Evolutionary conservation across 2,888 invertebrate species (phyloP), one percentile per base, ranked within the genome.

Genomic region (Leptarthrus brevirostris): DNA sequence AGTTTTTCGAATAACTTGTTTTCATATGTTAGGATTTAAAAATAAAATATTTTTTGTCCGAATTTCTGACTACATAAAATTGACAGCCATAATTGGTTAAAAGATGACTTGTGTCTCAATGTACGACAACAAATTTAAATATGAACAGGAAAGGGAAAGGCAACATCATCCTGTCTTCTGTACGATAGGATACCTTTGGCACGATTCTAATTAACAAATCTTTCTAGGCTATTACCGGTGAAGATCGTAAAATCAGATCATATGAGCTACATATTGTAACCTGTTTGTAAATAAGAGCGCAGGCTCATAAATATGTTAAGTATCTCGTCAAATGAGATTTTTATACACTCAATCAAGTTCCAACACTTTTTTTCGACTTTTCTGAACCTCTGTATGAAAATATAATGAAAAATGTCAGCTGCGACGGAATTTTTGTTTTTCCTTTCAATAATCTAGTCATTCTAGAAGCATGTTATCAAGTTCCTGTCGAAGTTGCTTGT

Each of bases 281-380:
- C 73, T 74, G 74, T 74, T 74, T 69, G 73, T 72, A 75, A 74
- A 74, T 73, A 74, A 58, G 56, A 44, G 49, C 36, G 30, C 54
- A 73, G 56, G 47, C 72, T 77, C 61, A 77, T 76, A 76, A 77
- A 77, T 76, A 77, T 77, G 76, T 75, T 75, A 74, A 74, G 61
- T 52, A 77, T 77, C 75, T 76, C 74, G 77, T 77, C 77, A 74
- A 76, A 77, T 77, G 75, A 47, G 75, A 77, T 76, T 76, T 76
- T 75, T 76, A 75, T 77, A 74, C 75, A 77, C 76, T 77, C 77
- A 75, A 76, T 75, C 75, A 74, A 73, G 74, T 36, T 8, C 34
- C 52, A 26, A 6, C 36, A 3, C n/a, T 72, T 52, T 30, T 69
- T 69, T 49, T 26, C 30, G 14, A 10, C 53, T 26, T 54, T 54